These are phyloP conservation scores for Acleris laterana DNA, from an alignment of 2,888 invertebrate species.

Conservation along the genomic window DNA sequence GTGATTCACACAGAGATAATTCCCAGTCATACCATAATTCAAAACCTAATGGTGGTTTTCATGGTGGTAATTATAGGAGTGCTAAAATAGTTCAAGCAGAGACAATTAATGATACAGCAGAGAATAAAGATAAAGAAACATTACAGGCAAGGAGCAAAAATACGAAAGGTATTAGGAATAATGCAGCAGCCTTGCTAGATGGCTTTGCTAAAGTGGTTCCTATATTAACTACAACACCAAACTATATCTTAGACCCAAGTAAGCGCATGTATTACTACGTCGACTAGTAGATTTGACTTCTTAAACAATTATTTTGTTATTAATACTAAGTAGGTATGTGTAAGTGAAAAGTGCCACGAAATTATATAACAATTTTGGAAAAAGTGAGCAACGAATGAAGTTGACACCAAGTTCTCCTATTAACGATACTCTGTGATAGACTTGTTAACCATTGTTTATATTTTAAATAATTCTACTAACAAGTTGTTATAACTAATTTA, in stretches of 20 bases:
- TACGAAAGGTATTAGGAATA: slow-evolving; percentile 50
- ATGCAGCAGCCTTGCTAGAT: slow-evolving; percentile 65
- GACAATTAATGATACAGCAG: slow-evolving; percentile 41
- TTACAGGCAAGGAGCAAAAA: slow-evolving; percentile 41
- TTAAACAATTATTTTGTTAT: slow-evolving; percentile 35
- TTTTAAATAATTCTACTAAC: slow-evolving; percentile 44
- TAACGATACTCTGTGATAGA: slow-evolving; percentile 68
- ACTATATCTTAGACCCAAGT: slow-evolving; percentile 77
- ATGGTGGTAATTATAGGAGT: slow-evolving; percentile 77
- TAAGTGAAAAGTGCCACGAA: slow-evolving; percentile 68
- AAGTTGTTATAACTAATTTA: slow-evolving; percentile 47
- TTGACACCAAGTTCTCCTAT: slow-evolving; percentile 24
- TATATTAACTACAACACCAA: slow-evolving; percentile 67
- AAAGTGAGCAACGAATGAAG: slow-evolving; percentile 42
- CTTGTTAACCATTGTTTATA: slow-evolving; percentile 43
- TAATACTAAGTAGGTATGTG: slow-evolving; percentile 31
- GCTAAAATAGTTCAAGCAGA: slow-evolving; percentile 57
- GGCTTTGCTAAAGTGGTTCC: slow-evolving; percentile 72
- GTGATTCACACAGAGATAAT: slow-evolving; percentile 50
- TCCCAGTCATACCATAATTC: slow-evolving; percentile 54
- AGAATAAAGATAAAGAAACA: slow-evolving; percentile 42
- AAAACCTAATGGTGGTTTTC: slow-evolving; percentile 53
- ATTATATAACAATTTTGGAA: slow-evolving; percentile 42
- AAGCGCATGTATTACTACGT: slow-evolving; percentile 81
- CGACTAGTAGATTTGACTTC: slow-evolving; percentile 53